Percentiles rank a stretch among this genome's conserved stretches.
Evolutionary conservation across 2,113 vertebrate genomes (phyloP).

Genomic region (Rhea pennata): DNA sequence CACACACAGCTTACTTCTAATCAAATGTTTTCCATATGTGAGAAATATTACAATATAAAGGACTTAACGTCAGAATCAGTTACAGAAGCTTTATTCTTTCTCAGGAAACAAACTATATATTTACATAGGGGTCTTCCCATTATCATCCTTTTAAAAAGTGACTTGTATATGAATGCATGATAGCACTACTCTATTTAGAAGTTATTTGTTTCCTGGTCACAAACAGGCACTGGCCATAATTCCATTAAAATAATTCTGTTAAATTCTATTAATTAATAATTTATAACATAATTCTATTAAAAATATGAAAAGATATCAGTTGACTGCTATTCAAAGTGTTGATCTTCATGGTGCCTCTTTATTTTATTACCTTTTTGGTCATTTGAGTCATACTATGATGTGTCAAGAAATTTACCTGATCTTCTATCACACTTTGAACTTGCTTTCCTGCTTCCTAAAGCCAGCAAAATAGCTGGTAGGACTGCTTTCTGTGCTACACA

Average conservation of each 20-base stretch:
- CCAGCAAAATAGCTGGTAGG: background rate
- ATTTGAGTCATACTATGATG: background rate
- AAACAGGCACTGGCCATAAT: background rate
- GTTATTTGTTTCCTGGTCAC: background rate
- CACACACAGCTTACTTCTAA: conserved; percentile 10
- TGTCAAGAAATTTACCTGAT: background rate
- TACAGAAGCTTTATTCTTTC: conserved; percentile 19
- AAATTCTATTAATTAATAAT: too few relatives aligned
- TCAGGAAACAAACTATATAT: conserved; percentile 19
- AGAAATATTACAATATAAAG: conserved; percentile 44
- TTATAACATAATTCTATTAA: too few relatives aligned
- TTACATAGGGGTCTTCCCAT: background rate
- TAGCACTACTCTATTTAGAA: background rate
- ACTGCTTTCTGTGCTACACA: background rate
- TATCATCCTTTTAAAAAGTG: background rate
- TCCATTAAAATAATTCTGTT: background rate
- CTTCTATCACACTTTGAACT: background rate
- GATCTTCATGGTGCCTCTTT: background rate
- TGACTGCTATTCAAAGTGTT: background rate
- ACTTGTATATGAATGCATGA: background rate
- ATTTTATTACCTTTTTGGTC: background rate
- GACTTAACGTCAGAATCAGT: conserved; percentile 22
- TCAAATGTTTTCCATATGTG: conserved; percentile 11
- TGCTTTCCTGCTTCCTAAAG: background rate
- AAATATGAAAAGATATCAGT: background rate